Conservation (phyloP, 2,797 vertebrate species). For the Hafferia zeledoni region DNA sequence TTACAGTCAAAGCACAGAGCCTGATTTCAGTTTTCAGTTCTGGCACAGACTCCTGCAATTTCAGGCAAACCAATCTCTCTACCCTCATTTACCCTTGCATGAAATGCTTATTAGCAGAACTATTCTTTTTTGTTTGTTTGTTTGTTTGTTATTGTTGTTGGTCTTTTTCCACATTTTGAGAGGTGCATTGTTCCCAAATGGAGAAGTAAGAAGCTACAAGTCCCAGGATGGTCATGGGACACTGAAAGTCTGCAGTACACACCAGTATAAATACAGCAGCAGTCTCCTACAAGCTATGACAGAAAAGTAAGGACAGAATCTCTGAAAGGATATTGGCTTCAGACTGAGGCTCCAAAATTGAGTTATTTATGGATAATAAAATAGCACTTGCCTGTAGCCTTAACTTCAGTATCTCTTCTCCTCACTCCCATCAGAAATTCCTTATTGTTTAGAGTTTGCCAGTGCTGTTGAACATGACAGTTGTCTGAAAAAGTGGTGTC, state of each 20-base stretch:
- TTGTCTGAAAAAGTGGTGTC: not conserved
- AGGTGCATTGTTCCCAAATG: not conserved
- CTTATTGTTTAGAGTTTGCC: not conserved
- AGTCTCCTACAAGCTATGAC: not conserved
- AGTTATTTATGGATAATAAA: not conserved
- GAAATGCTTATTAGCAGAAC: not conserved
- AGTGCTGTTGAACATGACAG: not conserved
- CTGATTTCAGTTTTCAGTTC: not conserved
- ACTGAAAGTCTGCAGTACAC: not conserved
- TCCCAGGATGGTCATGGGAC: not conserved
- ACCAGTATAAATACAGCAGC: not conserved
- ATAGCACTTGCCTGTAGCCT: not conserved
- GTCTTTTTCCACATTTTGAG: conserved; percentile 8
- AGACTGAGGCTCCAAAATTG: not conserved
- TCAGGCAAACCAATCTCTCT: not conserved
- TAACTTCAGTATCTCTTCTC: not conserved
- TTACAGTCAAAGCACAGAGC: not conserved
- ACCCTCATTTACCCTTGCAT: not conserved
- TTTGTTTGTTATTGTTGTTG: not conserved
- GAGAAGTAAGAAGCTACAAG: not conserved
- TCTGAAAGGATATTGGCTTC: not conserved
- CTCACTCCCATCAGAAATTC: not conserved
- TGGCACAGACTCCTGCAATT: not conserved
- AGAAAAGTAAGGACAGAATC: not conserved
- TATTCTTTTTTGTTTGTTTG: not conserved